Evolutionary conservation across 2,888 invertebrate genomes (phyloP).

Genomic region (Clunio marinus): DNA sequence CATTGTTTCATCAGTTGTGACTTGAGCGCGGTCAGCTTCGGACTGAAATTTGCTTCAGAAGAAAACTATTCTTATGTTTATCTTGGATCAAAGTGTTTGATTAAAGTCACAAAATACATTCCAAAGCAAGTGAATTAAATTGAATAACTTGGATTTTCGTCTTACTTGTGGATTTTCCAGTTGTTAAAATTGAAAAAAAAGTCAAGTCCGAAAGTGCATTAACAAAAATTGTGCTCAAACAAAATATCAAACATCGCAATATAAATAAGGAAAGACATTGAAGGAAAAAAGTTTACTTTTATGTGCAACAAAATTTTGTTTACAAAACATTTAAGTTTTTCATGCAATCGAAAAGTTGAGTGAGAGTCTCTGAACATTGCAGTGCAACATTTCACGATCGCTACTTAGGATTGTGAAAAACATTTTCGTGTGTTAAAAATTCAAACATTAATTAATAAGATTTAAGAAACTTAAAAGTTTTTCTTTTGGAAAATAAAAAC

Average conservation of each 20-base stretch:
- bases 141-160: too few species aligned
- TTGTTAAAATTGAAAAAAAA: not conserved
- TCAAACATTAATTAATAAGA: too few species aligned
- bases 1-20: not conserved
- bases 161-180: too few species aligned
- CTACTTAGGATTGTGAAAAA: too few species aligned
- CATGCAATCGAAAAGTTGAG: not conserved
- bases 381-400: too few species aligned
- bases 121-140: too few species aligned
- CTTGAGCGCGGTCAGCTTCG: not conserved
- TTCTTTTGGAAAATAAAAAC: not conserved
- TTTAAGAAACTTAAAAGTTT: too few species aligned
- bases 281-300: not conserved
- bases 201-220: not conserved
- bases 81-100: not conserved
- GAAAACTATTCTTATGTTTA: too few species aligned
- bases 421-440: too few species aligned
- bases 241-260: not conserved
- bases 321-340: not conserved
- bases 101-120: too few species aligned
- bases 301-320: not conserved
- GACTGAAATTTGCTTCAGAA: not conserved
- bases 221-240: not conserved
- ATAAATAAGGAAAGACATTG: not conserved
- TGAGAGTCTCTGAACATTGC: too few species aligned